Conservation (phyloP, 2,888 invertebrate species). For the Meghimatium bilineatum region DNA sequence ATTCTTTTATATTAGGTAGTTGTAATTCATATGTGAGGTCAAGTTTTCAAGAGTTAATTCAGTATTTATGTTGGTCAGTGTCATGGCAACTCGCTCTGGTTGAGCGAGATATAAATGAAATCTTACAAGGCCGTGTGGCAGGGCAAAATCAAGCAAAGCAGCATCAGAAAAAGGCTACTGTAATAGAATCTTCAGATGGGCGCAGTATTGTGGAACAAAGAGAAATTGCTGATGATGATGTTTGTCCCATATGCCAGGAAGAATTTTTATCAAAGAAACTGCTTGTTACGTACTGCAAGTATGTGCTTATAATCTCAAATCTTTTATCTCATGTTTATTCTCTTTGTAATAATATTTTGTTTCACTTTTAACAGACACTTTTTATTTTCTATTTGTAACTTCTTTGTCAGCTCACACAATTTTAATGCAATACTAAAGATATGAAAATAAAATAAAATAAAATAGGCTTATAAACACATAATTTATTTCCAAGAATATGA, state of each 20-base stretch:
- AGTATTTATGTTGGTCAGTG: conserved; percentile 61
- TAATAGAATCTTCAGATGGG: conserved; percentile 58
- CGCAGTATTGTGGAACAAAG: conserved; percentile 67
- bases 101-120: conserved; percentile 76
- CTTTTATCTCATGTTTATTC: background rate
- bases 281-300: conserved; percentile 77
- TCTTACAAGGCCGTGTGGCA: conserved; percentile 66
- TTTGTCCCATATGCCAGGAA: conserved; percentile 78
- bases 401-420: background rate
- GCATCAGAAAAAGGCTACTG: background rate
- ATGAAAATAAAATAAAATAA: no score
- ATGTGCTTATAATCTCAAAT: conserved; percentile 47
- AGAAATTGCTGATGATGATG: conserved; percentile 74
- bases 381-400: no score
- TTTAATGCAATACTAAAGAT: background rate
- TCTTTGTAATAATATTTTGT: no score
- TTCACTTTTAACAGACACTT: no score
- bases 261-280: conserved; percentile 73
- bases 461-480: no score
- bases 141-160: conserved; percentile 51
- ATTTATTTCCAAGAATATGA: no score
- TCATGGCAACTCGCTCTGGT: conserved; percentile 77
- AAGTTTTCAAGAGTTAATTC: no score
- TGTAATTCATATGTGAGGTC: no score
- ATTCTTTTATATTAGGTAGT: no score